phyloP scores from a whole-genome alignment of 2,888 invertebrate genomes.

The Pherbina coryleti region DNA sequence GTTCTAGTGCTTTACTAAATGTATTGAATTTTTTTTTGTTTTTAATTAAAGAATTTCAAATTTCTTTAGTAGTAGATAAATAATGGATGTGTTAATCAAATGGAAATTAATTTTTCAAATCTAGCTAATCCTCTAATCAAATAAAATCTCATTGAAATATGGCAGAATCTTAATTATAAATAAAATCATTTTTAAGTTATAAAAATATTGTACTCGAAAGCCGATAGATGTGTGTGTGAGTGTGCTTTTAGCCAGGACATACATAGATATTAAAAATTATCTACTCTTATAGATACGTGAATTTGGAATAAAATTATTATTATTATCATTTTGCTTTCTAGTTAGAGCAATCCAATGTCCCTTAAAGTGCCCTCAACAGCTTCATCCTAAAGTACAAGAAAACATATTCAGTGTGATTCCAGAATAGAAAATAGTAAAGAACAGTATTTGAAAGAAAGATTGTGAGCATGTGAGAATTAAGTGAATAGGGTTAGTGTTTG shows the following conservation, averaged over 20 bases:
- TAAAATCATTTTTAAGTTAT: background rate
- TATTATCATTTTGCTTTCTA: constrained; percentile 11
- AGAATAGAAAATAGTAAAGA: background rate
- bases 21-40: background rate
- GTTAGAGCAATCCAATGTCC: constrained; percentile 91
- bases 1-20: background rate
- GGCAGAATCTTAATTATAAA: background rate
- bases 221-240: background rate
- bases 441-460: background rate
- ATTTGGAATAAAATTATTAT: background rate
- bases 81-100: background rate
- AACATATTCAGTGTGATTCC: constrained; percentile 50
- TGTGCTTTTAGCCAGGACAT: constrained; percentile 12
- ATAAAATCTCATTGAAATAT: background rate
- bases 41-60: background rate
- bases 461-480: background rate
- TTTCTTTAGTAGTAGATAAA: background rate
- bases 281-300: background rate
- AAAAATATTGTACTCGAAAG: background rate
- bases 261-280: background rate
- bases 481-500: background rate
- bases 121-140: background rate
- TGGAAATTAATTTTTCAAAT: no score
- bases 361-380: constrained; percentile 93
- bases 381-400: constrained; percentile 81